Evolutionary conservation across 2,888 invertebrate species (phyloP).

Genomic region (Melinaea menophilus): DNA sequence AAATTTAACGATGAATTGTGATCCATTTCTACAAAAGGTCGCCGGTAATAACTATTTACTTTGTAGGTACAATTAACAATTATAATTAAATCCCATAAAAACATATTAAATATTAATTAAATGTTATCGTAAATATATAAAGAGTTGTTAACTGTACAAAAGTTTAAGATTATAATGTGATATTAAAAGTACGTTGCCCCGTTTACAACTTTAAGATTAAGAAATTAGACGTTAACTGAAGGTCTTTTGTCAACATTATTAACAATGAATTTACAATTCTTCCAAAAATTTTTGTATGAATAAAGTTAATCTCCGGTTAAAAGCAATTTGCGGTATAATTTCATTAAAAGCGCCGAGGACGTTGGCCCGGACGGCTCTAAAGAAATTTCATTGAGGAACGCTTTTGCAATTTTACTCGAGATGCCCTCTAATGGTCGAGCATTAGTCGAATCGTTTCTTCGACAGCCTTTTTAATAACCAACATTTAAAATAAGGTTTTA

Average conservation of each 20-base stretch:
- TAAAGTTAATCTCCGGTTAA: slow-evolving; percentile 17
- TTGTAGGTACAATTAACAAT: too few species aligned
- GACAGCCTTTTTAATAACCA: background rate
- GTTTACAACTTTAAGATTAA: too few species aligned
- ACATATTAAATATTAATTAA: too few species aligned
- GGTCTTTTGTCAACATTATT: slow-evolving; percentile 16
- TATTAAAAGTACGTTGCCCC: too few species aligned
- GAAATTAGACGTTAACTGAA: slow-evolving; percentile 12
- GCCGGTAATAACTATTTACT: background rate
- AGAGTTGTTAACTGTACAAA: too few species aligned
- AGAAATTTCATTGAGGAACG: slow-evolving; percentile 9
- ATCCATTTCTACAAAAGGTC: slow-evolving; percentile 20
- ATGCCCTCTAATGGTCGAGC: slow-evolving; percentile 10
- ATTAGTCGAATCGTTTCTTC: slow-evolving; percentile 6
- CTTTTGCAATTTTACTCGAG: slow-evolving; percentile 11
- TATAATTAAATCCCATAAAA: too few species aligned
- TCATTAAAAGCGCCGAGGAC: slow-evolving; percentile 9
- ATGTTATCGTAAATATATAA: too few species aligned
- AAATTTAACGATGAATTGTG: slow-evolving; percentile 32
- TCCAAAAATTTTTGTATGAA: slow-evolving; percentile 16
- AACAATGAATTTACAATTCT: slow-evolving; percentile 16
- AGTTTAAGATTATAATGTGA: too few species aligned
- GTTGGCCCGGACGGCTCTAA: slow-evolving; percentile 12
- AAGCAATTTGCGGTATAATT: slow-evolving; percentile 11
- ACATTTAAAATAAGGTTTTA: background rate